Conservation (phyloP, 2,888 invertebrate genomes). For the Athalia cordata region DNA sequence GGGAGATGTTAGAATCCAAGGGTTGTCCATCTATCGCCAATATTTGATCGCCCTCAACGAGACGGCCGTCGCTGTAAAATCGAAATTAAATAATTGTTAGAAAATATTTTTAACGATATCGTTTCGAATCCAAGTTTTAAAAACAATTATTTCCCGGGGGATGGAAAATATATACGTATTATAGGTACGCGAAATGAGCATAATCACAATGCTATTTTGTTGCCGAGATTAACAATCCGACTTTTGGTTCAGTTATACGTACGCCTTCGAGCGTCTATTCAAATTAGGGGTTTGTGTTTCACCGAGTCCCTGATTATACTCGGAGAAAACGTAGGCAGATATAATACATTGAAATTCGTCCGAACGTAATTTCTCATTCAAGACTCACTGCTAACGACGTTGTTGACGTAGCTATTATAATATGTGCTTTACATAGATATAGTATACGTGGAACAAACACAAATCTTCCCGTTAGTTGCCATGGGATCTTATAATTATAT, state of each 20-base stretch:
- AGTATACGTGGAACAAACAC: neutral
- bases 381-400: slow-evolving; percentile 13
- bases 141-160: no score
- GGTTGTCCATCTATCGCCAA: slow-evolving; percentile 88
- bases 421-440: neutral
- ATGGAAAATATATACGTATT: no score
- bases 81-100: slow-evolving; percentile 1
- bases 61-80: slow-evolving; percentile 79
- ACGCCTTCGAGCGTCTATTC: slow-evolving; percentile 14
- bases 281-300: slow-evolving; percentile 20
- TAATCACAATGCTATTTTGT: neutral
- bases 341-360: slow-evolving; percentile 25
- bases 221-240: neutral
- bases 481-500: no score
- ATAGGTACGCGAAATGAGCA: no score
- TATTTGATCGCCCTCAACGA: slow-evolving; percentile 89
- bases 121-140: no score
- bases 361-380: slow-evolving; percentile 24
- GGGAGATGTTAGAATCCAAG: slow-evolving; percentile 86
- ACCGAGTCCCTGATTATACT: slow-evolving; percentile 5
- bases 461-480: neutral
- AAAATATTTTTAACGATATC: neutral
- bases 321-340: neutral
- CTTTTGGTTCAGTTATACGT: neutral
- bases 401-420: slow-evolving; percentile 28